Percentiles rank a stretch among this genome's conserved stretches.
Evolutionary conservation across 1,140 invertebrate genomes (phyloP).

Genomic region (Macrobrachium nipponense): DNA sequence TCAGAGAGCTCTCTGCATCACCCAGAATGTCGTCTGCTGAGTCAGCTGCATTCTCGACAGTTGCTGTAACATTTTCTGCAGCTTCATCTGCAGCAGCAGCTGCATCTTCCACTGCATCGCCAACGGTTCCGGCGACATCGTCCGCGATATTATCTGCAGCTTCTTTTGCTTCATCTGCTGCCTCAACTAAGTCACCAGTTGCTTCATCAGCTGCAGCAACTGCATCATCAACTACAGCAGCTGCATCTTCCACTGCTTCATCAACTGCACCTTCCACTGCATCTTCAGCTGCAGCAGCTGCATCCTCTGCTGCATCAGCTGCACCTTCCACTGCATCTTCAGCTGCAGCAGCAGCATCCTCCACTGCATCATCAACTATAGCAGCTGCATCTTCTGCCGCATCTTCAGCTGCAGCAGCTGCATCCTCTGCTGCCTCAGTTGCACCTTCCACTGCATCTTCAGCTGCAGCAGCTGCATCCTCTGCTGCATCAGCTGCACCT

Average conservation of each 20-base stretch:
- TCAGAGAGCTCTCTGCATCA: too few species aligned
- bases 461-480: constrained; percentile 7
- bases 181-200: neutral
- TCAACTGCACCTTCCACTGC: neutral
- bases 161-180: neutral
- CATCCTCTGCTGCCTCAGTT: constrained; percentile 14
- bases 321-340: constrained; percentile 1
- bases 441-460: constrained; percentile 25
- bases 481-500: neutral
- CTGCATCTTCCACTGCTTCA: neutral
- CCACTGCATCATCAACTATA: neutral
- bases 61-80: neutral
- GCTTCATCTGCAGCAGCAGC: neutral
- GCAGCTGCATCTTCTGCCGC: constrained; percentile 2
- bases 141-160: neutral
- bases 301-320: neutral
- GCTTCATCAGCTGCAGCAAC: neutral
- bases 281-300: constrained; percentile 3
- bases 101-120: neutral
- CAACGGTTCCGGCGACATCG: neutral
- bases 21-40: too few species aligned
- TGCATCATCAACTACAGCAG: constrained; percentile 2
- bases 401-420: constrained; percentile 2
- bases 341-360: constrained; percentile 1
- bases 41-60: neutral